These are phyloP conservation scores for Ochropleura leucogaster DNA, from an alignment of 2,888 invertebrate species.

Conservation along the genomic window DNA sequence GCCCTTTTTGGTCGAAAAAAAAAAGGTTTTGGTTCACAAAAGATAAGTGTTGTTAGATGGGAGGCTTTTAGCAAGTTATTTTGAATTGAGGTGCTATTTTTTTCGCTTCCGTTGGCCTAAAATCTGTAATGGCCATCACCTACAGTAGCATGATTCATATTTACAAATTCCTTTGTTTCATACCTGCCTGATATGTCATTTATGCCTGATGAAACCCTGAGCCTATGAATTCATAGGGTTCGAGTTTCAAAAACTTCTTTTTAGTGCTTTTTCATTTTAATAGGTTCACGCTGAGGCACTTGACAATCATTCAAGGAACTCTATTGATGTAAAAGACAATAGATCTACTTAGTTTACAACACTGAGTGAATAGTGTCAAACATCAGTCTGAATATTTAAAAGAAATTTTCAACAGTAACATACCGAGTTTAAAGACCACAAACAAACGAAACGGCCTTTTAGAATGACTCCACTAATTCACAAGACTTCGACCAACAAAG, in stretches of 20 bases:
- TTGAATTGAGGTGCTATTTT: slow-evolving; percentile 44
- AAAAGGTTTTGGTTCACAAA: slow-evolving; percentile 49
- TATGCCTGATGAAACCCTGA: not conserved
- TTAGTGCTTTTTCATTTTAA: not conserved
- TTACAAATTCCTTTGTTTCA: not conserved
- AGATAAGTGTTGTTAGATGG: slow-evolving; percentile 44
- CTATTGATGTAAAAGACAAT: not conserved
- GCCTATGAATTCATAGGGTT: not conserved
- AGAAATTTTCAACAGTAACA: slow-evolving; percentile 7
- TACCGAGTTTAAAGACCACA: slow-evolving; percentile 18
- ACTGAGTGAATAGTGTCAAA: not conserved
- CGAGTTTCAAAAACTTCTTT: not conserved
- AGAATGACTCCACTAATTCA: slow-evolving; percentile 37
- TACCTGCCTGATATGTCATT: not conserved
- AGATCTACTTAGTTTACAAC: not conserved
- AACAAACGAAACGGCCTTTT: slow-evolving; percentile 19
- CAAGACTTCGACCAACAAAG: slow-evolving; percentile 32
- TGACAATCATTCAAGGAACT: not conserved
- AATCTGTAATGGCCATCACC: not conserved
- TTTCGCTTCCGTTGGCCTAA: slow-evolving; percentile 51
- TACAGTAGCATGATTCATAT: not conserved
- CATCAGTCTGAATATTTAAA: slow-evolving; percentile 7
- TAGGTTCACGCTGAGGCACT: no score
- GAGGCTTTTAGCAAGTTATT: slow-evolving; percentile 64
- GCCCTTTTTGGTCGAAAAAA: slow-evolving; percentile 53